phyloP scores from a whole-genome alignment of 2,797 vertebrate genomes.

The Manis pentadactyla region DNA sequence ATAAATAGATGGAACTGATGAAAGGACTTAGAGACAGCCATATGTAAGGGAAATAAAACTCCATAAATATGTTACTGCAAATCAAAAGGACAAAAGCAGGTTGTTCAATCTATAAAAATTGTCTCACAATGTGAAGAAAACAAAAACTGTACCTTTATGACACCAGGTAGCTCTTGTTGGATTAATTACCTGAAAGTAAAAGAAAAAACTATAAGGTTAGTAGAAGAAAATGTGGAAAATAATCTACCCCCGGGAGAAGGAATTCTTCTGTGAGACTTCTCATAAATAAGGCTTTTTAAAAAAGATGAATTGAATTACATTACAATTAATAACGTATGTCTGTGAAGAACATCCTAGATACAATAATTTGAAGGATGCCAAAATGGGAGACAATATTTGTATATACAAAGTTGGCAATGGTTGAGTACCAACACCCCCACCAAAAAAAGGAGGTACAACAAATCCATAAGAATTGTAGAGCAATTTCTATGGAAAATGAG shows the following conservation, averaged over 20 bases:
- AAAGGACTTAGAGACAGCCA: neutral
- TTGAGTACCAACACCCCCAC: neutral
- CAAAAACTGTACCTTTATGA: neutral
- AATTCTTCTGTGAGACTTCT: neutral
- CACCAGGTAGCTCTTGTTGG: neutral
- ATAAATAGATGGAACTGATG: neutral
- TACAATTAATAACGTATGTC: neutral
- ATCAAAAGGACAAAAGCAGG: neutral
- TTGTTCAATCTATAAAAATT: neutral
- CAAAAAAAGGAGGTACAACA: neutral
- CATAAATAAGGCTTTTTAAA: neutral
- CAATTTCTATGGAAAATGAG: neutral
- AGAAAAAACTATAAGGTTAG: neutral
- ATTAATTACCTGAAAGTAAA: neutral
- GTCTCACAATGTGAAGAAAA: neutral
- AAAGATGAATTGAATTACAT: neutral
- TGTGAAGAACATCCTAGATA: neutral
- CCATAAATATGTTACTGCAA: neutral
- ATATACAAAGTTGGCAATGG: neutral
- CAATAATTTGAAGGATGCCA: neutral
- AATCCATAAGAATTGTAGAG: neutral
- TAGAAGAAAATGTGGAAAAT: neutral
- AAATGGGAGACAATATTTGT: neutral
- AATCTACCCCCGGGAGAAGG: neutral
- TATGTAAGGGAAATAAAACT: neutral